Conservation (phyloP, 2,113 vertebrate species). For the Colaptes auratus region DNA sequence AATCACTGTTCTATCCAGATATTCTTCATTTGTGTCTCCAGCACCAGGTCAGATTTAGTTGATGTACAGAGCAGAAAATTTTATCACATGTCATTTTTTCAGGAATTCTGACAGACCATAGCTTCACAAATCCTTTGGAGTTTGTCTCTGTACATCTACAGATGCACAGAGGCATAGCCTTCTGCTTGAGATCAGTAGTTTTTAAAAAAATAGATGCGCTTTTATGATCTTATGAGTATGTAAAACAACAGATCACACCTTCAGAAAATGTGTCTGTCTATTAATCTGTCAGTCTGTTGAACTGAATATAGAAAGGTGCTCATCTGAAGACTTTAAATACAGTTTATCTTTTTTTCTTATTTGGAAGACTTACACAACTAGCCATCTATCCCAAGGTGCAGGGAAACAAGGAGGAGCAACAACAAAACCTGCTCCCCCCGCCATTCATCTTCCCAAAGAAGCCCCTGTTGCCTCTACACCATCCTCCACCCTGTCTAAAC, state of each 20-base stretch:
- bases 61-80: background rate
- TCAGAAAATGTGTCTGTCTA: background rate
- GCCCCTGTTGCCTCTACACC: too few species aligned
- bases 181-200: background rate
- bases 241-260: background rate
- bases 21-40: background rate
- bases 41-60: background rate
- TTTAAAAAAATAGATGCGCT: background rate
- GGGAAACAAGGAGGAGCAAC: too few species aligned
- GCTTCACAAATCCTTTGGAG: constrained; percentile 19
- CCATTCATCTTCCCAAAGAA: too few species aligned
- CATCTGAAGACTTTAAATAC: background rate
- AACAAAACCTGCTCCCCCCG: too few species aligned
- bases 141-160: background rate
- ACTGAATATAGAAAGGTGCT: background rate
- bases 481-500: too few species aligned
- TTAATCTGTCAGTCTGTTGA: background rate
- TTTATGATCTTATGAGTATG: background rate
- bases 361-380: background rate
- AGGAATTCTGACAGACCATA: background rate
- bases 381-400: too few species aligned
- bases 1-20: background rate
- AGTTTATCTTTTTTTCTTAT: background rate
- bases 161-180: background rate
- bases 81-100: constrained; percentile 3